phyloP scores from a whole-genome alignment of 35 echinoderm and acorn worm species.

The Anneissia japonica region DNA sequence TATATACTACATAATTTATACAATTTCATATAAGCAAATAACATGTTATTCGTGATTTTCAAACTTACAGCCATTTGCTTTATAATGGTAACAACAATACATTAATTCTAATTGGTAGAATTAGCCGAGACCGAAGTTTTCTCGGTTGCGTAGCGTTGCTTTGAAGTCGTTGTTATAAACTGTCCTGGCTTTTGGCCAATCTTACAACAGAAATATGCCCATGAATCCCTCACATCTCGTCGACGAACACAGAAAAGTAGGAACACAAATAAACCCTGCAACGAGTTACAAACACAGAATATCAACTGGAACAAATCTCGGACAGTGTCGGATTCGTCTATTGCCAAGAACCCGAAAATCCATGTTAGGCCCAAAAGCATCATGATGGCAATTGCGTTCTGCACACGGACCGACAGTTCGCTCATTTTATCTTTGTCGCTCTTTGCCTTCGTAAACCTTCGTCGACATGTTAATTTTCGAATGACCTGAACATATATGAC shows the following conservation, averaged over 20 bases:
- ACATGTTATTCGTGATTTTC: too few species aligned
- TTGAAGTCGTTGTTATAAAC: background rate
- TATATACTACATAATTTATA: too few species aligned
- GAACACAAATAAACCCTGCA: background rate
- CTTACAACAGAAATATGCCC: background rate
- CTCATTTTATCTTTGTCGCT: background rate
- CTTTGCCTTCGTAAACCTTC: background rate
- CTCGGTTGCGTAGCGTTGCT: background rate
- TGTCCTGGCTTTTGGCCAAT: background rate
- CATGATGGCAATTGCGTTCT: background rate
- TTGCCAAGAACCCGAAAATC: background rate
- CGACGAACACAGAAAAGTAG: background rate
- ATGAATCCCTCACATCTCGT: background rate
- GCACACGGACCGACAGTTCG: background rate
- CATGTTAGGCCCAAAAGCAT: background rate
- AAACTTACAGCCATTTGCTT: too few species aligned
- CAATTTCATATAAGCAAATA: too few species aligned
- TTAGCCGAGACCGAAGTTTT: background rate
- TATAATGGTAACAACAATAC: too few species aligned
- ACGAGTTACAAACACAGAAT: background rate
- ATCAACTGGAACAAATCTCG: background rate
- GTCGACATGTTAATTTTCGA: background rate
- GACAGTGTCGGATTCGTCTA: background rate
- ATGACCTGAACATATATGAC: background rate
- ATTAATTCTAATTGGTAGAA: too few species aligned